Percentiles rank a stretch among this genome's conserved stretches.
These are phyloP conservation scores for pig (Sus scrofa) DNA, from an alignment of 2,113 vertebrate species.

Conservation along the genomic window DNA sequence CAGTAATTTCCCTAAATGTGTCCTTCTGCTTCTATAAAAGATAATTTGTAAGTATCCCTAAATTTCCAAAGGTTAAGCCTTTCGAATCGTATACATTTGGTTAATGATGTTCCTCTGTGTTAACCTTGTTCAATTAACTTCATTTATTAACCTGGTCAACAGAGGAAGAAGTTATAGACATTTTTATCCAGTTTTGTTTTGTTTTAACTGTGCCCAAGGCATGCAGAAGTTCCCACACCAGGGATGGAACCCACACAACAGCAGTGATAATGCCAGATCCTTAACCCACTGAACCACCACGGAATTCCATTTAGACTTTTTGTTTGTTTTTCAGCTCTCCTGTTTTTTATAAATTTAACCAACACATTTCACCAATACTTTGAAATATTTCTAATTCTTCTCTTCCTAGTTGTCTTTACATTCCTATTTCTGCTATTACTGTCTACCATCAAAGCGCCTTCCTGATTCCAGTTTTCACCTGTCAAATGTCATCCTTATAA, in stretches of 20 bases:
- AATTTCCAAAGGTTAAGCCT: background rate
- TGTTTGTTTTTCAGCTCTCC: background rate
- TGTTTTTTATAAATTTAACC: background rate
- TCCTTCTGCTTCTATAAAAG: background rate
- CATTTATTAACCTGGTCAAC: background rate
- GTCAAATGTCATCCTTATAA: background rate
- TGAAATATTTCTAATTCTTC: background rate
- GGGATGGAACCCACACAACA: too few species aligned
- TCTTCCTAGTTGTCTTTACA: background rate
- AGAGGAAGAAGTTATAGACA: background rate
- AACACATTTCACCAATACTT: background rate
- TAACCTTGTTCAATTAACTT: background rate
- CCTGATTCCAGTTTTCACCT: background rate
- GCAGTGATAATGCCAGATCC: too few species aligned
- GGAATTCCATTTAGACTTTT: background rate
- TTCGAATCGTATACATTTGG: background rate
- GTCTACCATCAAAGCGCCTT: background rate
- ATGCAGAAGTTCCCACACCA: too few species aligned
- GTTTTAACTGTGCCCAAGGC: too few species aligned
- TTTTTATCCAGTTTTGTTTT: background rate
- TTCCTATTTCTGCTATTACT: background rate
- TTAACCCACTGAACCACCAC: too few species aligned
- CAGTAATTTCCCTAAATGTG: background rate
- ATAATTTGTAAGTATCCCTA: background rate
- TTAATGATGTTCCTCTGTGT: constrained; percentile 27